Evolutionary conservation across 2,888 invertebrate genomes (phyloP), one percentile per base, ranked within the genome.

Genomic region (Phyto melanocephala): DNA sequence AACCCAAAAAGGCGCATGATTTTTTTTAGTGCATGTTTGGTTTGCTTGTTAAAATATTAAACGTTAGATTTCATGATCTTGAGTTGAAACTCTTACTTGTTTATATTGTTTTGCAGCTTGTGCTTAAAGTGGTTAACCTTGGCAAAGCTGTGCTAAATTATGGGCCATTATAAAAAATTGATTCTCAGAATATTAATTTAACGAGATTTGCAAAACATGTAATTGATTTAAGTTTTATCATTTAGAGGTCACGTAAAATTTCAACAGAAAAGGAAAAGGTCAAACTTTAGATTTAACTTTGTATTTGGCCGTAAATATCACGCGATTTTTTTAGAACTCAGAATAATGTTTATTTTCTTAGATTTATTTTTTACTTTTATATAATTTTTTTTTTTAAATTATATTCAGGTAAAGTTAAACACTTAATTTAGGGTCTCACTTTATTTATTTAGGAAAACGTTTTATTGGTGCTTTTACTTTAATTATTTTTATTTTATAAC

Each of bases 111-210:
- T 70, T 67, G n/a, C 15, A 37, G 62, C 67, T 63, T 58, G 47
- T 45, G 37, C 42, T 37, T 76, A n/a, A 76, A 83, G 80, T 68
- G 80, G 83, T 82, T 82, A 80, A 81, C 85, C 85, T 85, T 85
- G 85, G 54, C 54, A 56, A 50, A 42, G 37, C 33, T 71, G 15
- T 71, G 35, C 47, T 37, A 67, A 63, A 75, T 82, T 78, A 71
- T 65, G 28, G 20, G 45, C 47, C 60, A 72, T 74, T 75, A 50
- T 65, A 33, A 37, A 20, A 24, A 50, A 62, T 11, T 15, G 24
- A 8, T 68, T 71, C 52, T 65, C 20, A 58, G 54, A 65, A 70
- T 22, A n/a, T 24, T 10, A 71, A 10, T 47, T 11, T 13, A 40
- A 52, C 47, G 8, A 56, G 37, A 63, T 47, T 52, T 28, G 68